Evolutionary conservation across 2,113 vertebrate species (phyloP), one percentile per base, ranked within the genome.

Genomic region (Tychaedon coryphoeus): DNA sequence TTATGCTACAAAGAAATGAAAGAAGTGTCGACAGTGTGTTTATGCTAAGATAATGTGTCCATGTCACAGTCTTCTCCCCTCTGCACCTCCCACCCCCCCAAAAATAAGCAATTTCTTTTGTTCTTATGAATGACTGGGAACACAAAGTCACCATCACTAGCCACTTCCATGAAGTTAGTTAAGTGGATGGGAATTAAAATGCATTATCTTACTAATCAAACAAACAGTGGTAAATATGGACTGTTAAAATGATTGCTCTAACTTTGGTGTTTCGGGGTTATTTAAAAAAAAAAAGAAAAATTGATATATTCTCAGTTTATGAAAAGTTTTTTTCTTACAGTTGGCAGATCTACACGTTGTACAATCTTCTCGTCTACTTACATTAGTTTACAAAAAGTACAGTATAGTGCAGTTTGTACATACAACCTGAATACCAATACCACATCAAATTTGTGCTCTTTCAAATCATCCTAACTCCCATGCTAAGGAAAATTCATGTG

Each of bases 341-440:
- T 48, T 92, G 90, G 94, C 81, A 97, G 87, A 95, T 94, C 91
- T 96, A 93, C 70, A 92, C 4, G 9, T 85, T 88, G 66, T 96
- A 97, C 86, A 97, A 97, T 97, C 95, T 84, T 96, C 83, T 95
- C 25, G 95, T 96, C 97, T 98, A 92, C 93, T 96, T 96, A 96
- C 78, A 90, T 90, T 89, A 95, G 91, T 95, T 96, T 81, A 97
- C 66, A 96, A 96, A 97, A 95, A 89, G 90, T 97, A 97, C 93
- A 93, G 86, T 92, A 92, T 78, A 97, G 92, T 94, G 95, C 95
- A 94, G 86, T 88, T 88, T 90, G 73, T 91, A 95, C 97, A 96
- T 76, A 97, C 86, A 95, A 95, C 96, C 96, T 94, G 94, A 96
- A 88, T 96, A 94, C 96, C 83, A 83, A 82, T 82, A 89, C 82